Conservation (phyloP, 2,113 vertebrate species). For the Pica pica region DNA sequence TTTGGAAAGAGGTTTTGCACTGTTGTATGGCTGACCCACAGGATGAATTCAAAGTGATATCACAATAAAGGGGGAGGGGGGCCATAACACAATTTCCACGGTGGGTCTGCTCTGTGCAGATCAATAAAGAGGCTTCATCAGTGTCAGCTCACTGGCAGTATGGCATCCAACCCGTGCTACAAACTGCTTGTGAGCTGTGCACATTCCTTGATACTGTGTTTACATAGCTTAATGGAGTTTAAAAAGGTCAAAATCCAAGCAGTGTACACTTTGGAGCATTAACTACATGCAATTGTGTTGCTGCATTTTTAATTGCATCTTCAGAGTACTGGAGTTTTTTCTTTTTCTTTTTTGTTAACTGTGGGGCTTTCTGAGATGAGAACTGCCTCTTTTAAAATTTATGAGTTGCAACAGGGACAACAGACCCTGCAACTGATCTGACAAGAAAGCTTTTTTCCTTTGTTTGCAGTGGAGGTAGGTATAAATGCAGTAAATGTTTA, state of each 20-base stretch:
- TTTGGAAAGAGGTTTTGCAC: neutral
- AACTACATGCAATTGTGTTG: slow-evolving; percentile 11
- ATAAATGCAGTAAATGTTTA: neutral
- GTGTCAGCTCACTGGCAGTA: neutral
- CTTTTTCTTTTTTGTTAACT: neutral
- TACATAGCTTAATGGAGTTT: slow-evolving; percentile 74
- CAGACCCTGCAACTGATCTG: neutral
- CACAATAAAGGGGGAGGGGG: neutral
- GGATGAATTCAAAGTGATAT: neutral
- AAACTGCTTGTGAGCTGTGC: slow-evolving; percentile 48
- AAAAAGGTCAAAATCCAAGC: slow-evolving; percentile 68
- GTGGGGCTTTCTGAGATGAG: neutral
- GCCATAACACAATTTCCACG: neutral
- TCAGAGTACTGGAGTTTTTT: neutral
- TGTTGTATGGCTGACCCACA: neutral
- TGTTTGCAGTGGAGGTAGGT: neutral
- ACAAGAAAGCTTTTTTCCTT: neutral
- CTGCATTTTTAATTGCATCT: slow-evolving; percentile 53
- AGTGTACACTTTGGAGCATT: slow-evolving; percentile 34
- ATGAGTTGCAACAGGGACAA: neutral
- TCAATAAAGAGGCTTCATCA: slow-evolving; percentile 6
- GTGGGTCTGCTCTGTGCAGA: neutral
- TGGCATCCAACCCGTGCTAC: neutral
- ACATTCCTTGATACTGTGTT: slow-evolving; percentile 63
- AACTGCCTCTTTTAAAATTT: neutral